These are phyloP conservation scores for Lithophane semibrunnea DNA, from an alignment of 2,888 invertebrate species.

Conservation along the genomic window DNA sequence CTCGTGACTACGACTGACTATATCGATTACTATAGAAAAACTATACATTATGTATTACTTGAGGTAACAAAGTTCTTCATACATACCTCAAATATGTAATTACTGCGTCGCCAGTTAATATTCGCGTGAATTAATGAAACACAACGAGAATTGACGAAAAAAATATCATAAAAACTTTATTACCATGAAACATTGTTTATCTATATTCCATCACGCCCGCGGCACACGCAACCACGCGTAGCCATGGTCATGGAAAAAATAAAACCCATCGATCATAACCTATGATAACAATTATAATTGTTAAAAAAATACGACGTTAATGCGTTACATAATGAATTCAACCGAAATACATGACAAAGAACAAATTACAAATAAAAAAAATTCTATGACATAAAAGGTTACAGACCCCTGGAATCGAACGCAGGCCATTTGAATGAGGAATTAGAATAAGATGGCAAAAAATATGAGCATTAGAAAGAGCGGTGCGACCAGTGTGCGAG, in stretches of 20 bases:
- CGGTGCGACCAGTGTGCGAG: slow-evolving; percentile 76
- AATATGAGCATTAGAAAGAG: slow-evolving; percentile 89
- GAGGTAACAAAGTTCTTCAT: slow-evolving; percentile 44
- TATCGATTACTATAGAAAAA: slow-evolving; percentile 58
- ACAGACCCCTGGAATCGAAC: slow-evolving; percentile 86
- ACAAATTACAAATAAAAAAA: slow-evolving; percentile 52
- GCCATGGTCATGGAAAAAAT: slow-evolving; percentile 77
- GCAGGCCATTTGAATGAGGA: slow-evolving; percentile 86
- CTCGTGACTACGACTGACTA: slow-evolving; percentile 40
- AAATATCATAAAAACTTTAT: slow-evolving; percentile 70
- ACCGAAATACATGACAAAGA: slow-evolving; percentile 62
- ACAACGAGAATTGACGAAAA: slow-evolving; percentile 71
- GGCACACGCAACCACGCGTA: slow-evolving; percentile 79
- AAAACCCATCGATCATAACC: slow-evolving; percentile 79
- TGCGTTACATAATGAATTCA: slow-evolving; percentile 56
- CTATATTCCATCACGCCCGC: slow-evolving; percentile 73
- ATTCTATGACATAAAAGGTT: slow-evolving; percentile 78
- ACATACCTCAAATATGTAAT: slow-evolving; percentile 62
- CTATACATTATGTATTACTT: slow-evolving; percentile 27
- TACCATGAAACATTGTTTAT: slow-evolving; percentile 77
- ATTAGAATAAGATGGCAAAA: slow-evolving; percentile 90
- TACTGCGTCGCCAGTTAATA: slow-evolving; percentile 68
- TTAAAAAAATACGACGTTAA: slow-evolving; percentile 61
- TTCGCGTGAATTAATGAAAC: slow-evolving; percentile 72
- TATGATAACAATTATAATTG: slow-evolving; percentile 77